A percentile compares a stretch with the other conserved stretches of the same genome.
phyloP scores from a whole-genome alignment of 1,140 invertebrate genomes.

The Sogatella furcifera region DNA sequence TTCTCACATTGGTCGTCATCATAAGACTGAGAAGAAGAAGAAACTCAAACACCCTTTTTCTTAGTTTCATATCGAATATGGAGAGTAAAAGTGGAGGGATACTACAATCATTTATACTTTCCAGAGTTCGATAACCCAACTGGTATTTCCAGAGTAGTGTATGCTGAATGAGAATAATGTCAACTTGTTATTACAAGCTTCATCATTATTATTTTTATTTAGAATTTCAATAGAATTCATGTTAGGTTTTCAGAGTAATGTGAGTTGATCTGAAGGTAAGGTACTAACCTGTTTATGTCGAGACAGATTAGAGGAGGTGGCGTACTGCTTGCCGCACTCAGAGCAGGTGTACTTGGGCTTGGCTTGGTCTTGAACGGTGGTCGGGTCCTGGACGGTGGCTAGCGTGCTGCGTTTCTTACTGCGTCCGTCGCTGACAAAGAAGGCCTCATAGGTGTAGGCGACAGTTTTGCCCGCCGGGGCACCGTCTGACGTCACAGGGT shows the following conservation, averaged over 20 bases:
- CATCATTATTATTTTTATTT: background rate
- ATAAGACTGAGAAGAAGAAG: too few species aligned
- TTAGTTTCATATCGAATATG: too few species aligned
- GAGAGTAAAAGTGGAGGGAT: too few species aligned
- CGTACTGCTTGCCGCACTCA: constrained; percentile 94
- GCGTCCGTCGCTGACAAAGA: constrained; percentile 87
- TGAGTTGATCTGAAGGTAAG: too few species aligned
- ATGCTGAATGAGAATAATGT: too few species aligned
- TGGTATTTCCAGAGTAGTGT: too few species aligned
- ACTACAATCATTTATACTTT: too few species aligned
- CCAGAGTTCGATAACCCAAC: too few species aligned
- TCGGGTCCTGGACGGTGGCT: background rate
- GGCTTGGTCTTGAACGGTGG: background rate
- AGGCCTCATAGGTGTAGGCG: constrained; percentile 85
- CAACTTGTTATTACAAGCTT: too few species aligned
- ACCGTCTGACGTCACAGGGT: background rate
- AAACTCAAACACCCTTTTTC: too few species aligned
- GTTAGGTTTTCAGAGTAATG: background rate
- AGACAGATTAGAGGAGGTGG: constrained; percentile 91
- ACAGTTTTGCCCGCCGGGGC: constrained; percentile 53
- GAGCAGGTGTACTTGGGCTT: constrained; percentile 66
- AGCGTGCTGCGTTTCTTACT: constrained; percentile 46
- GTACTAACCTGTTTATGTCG: constrained; percentile 59
- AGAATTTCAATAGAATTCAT: background rate
- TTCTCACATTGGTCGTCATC: too few species aligned